Conservation (phyloP, 1,140 invertebrate genomes). For the honey bee (Apis mellifera) region DNA sequence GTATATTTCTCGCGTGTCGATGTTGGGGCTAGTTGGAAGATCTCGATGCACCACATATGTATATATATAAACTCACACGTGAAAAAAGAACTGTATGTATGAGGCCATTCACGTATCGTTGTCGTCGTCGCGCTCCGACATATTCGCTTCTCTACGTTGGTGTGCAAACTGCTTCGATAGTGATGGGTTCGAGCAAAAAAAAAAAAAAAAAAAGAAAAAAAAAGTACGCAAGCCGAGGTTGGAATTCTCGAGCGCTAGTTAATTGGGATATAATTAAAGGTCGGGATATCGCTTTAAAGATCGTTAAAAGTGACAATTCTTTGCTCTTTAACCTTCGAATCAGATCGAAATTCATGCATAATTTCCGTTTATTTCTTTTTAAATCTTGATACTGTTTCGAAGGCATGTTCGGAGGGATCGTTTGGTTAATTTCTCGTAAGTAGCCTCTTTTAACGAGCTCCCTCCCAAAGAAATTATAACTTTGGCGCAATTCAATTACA, state of each 20-base stretch:
- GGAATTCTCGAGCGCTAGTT: slow-evolving; percentile 18
- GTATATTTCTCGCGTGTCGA: background rate
- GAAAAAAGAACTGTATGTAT: background rate
- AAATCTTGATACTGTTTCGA: background rate
- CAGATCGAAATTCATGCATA: background rate
- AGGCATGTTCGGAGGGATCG: background rate
- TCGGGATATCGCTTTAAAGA: slow-evolving; percentile 10
- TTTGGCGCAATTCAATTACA: slow-evolving; percentile 29
- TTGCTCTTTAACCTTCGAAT: background rate
- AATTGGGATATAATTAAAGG: slow-evolving; percentile 47
- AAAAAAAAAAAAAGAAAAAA: background rate
- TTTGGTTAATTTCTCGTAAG: slow-evolving; percentile 9
- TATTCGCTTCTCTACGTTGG: slow-evolving; percentile 33
- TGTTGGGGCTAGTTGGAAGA: background rate
- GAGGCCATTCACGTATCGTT: slow-evolving; percentile 10
- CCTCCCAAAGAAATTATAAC: slow-evolving; percentile 30
- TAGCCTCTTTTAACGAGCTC: slow-evolving; percentile 15
- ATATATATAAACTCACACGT: too few species aligned
- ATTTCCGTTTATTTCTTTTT: background rate
- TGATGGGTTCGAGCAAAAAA: slow-evolving; percentile 35
- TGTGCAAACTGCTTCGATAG: slow-evolving; percentile 39
- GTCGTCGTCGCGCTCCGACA: slow-evolving; percentile 30
- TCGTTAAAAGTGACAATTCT: slow-evolving; percentile 31
- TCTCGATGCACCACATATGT: slow-evolving; percentile 17
- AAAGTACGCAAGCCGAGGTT: background rate